Evolutionary conservation across 2,888 invertebrate species (phyloP).

Genomic region (Sclerodermus sp.): DNA sequence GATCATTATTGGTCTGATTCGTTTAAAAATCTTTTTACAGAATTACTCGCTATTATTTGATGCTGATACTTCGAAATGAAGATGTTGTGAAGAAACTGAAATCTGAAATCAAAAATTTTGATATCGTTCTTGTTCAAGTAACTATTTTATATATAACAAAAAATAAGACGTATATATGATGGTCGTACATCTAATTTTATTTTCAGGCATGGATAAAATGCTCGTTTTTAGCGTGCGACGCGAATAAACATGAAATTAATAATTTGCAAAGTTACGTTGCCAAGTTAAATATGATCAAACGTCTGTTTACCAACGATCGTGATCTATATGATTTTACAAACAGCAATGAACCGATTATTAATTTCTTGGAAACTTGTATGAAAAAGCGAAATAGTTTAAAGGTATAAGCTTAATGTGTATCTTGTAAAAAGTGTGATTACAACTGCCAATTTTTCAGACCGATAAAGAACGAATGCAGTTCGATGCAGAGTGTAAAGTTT

Average conservation of each 20-base stretch:
- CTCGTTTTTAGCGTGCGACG: conserved; percentile 38
- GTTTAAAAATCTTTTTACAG: conserved; percentile 30
- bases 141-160: conserved; percentile 10
- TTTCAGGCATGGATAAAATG: conserved; percentile 51
- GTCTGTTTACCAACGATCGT: conserved; percentile 33
- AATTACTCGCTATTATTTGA: conserved; percentile 42
- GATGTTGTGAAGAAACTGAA: conserved; percentile 32
- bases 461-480: conserved; percentile 33
- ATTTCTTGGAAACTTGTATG: conserved; percentile 39
- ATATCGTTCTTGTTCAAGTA: conserved; percentile 46
- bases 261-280: conserved; percentile 38
- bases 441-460: conserved; percentile 20
- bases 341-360: conserved; percentile 38
- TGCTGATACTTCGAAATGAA: conserved; percentile 34
- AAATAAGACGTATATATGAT: too few relatives aligned
- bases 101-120: conserved; percentile 39
- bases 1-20: conserved; percentile 3
- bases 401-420: conserved; percentile 24
- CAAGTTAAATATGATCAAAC: conserved; percentile 35
- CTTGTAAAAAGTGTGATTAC: neutral
- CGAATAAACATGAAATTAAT: conserved; percentile 30
- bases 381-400: conserved; percentile 33
- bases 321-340: conserved; percentile 38
- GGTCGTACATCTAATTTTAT: conserved; percentile 1
- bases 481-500: conserved; percentile 36